A percentile compares a stretch with the other conserved stretches of the same genome.
Evolutionary conservation across 2,797 vertebrate genomes (phyloP).

Genomic region (Myotis myotis): DNA sequence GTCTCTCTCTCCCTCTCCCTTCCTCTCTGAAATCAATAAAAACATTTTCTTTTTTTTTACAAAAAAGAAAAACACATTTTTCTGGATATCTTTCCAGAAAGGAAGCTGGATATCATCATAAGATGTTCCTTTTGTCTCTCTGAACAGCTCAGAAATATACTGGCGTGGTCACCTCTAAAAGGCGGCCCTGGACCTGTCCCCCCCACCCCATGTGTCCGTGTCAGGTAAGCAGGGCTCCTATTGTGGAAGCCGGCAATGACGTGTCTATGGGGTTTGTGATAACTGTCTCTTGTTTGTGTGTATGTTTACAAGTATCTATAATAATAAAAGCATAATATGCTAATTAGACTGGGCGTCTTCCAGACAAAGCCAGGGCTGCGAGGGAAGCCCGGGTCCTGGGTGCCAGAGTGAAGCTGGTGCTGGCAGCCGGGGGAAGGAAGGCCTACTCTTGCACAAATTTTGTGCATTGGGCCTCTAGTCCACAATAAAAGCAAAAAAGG

Average conservation of each 20-base stretch:
- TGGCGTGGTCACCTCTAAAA: neutral
- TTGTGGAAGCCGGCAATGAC: neutral
- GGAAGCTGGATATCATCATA: slow-evolving; percentile 29
- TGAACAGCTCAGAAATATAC: neutral
- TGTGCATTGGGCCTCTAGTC: no score
- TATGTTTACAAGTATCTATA: neutral
- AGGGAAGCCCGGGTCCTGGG: no score
- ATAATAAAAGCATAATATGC: neutral
- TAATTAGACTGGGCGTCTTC: no score
- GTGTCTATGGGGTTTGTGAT: rapidly evolving
- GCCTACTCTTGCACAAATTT: no score
- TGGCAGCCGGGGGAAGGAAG: no score
- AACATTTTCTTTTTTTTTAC: no score
- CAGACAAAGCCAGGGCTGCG: rapidly evolving
- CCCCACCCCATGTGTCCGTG: rapidly evolving
- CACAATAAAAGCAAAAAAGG: no score
- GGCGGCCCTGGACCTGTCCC: neutral
- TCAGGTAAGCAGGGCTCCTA: rapidly evolving
- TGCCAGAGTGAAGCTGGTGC: no score
- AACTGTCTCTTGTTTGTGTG: neutral
- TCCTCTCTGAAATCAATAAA: no score
- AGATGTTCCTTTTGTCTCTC: neutral
- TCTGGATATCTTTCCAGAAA: slow-evolving; percentile 38
- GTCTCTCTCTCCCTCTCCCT: no score
- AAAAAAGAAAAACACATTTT: neutral